Conservation (phyloP, 2,888 invertebrate species). For the Rhamnusium bicolor region DNA sequence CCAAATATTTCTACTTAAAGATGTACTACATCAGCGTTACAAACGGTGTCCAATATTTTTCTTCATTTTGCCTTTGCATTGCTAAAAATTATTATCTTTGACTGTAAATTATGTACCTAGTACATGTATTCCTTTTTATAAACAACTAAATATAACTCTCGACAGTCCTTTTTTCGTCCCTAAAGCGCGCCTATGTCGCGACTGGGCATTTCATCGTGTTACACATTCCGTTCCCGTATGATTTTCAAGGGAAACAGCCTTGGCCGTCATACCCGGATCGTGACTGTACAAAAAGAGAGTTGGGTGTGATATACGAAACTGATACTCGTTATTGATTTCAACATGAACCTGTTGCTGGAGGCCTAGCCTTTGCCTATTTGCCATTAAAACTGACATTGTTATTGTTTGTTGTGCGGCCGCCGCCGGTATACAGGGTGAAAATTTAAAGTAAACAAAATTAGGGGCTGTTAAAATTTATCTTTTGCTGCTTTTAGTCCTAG, state of each 20-base stretch:
- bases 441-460: background rate
- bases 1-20: too few species aligned
- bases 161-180: background rate
- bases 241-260: conserved; percentile 12
- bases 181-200: background rate
- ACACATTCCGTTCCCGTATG: conserved; percentile 12
- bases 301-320: background rate
- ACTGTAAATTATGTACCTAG: too few species aligned
- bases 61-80: too few species aligned
- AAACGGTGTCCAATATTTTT: too few species aligned
- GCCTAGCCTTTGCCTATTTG: conserved; percentile 1
- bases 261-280: conserved; percentile 19
- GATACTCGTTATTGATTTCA: conserved; percentile 9
- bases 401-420: background rate
- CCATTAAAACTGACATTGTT: background rate
- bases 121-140: too few species aligned
- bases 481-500: too few species aligned
- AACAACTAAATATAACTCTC: too few species aligned
- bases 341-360: conserved; percentile 25
- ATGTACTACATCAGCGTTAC: too few species aligned
- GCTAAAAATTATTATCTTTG: too few species aligned
- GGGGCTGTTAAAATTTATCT: too few species aligned
- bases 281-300: conserved; percentile 5
- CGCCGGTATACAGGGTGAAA: background rate
- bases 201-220: conserved; percentile 15